phyloP scores from a whole-genome alignment of 2,797 vertebrate species.

The Syngnathus rostellatus region DNA sequence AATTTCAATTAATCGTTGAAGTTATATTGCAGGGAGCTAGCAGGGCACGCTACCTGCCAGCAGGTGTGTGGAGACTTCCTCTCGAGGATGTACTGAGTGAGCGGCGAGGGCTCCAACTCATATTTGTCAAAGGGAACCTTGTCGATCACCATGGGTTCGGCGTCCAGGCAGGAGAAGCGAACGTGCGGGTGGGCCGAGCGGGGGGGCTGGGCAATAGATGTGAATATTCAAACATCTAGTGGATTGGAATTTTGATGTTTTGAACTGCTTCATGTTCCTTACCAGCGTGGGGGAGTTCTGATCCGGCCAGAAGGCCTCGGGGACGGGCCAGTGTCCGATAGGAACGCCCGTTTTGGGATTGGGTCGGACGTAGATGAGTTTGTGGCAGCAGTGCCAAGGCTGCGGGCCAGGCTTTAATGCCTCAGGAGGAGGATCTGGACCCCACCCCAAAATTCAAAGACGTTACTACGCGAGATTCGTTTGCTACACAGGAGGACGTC shows the following conservation, averaged over 20 bases:
- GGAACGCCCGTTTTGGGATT: slow-evolving; percentile 97
- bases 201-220: slow-evolving; percentile 73
- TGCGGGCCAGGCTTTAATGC: slow-evolving; percentile 72
- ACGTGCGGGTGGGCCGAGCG: slow-evolving; percentile 91
- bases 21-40: neutral
- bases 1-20: neutral
- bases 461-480: neutral
- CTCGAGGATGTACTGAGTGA: slow-evolving; percentile 96
- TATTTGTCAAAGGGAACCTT: slow-evolving; percentile 99
- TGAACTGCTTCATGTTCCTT: slow-evolving; percentile 40
- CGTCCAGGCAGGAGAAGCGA: slow-evolving; percentile 88
- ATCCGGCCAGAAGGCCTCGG: slow-evolving; percentile 97
- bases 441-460: neutral
- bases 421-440: slow-evolving; percentile 77
- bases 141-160: slow-evolving; percentile 98
- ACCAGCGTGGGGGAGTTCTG: slow-evolving; percentile 97
- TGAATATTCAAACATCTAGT: neutral
- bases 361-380: slow-evolving; percentile 93
- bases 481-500: neutral
- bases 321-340: slow-evolving; percentile 96
- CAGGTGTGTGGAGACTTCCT: slow-evolving; percentile 93
- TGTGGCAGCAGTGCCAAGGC: slow-evolving; percentile 92
- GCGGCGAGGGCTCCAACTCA: slow-evolving; percentile 93
- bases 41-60: slow-evolving; percentile 84
- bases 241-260: neutral